Evolutionary conservation across 2,888 invertebrate species (phyloP).

Genomic region (Synergus laeviventris): DNA sequence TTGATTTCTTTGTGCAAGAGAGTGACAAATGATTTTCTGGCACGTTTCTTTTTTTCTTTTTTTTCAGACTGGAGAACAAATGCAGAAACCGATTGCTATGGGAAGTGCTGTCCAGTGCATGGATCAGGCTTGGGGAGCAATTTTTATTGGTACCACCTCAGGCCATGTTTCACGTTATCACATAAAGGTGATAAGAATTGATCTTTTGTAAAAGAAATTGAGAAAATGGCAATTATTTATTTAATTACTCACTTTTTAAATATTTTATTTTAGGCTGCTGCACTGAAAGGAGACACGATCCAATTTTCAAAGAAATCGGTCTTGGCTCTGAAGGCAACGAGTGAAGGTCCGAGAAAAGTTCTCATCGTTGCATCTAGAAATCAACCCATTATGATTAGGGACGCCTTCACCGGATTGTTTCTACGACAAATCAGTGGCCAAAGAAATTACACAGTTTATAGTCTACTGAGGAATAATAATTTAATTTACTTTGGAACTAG

Average conservation of each 20-base stretch:
- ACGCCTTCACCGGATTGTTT: constrained; percentile 84
- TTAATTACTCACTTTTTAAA: constrained; percentile 23
- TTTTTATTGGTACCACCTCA: constrained; percentile 85
- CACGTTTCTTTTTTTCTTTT: too few relatives aligned
- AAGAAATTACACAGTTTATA: constrained; percentile 82
- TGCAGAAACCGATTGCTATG: constrained; percentile 78
- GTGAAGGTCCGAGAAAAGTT: constrained; percentile 85
- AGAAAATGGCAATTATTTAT: background rate
- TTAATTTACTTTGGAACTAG: constrained; percentile 88
- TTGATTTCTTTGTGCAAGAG: background rate
- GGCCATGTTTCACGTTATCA: constrained; percentile 85
- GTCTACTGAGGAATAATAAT: constrained; percentile 82
- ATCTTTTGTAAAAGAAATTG: background rate
- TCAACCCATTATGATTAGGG: constrained; percentile 83
- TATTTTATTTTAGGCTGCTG: constrained; percentile 58
- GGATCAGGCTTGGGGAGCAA: constrained; percentile 84
- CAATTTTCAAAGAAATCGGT: constrained; percentile 83
- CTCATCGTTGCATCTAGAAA: constrained; percentile 84
- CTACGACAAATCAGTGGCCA: constrained; percentile 81
- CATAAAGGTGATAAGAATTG: constrained; percentile 78
- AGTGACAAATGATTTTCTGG: constrained; percentile 4
- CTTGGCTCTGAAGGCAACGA: constrained; percentile 83
- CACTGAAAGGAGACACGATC: constrained; percentile 67
- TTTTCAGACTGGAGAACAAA: constrained; percentile 78
- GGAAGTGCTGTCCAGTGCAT: constrained; percentile 85